phyloP scores from a whole-genome alignment of 2,888 invertebrate genomes.

The Serripes groenlandicus region DNA sequence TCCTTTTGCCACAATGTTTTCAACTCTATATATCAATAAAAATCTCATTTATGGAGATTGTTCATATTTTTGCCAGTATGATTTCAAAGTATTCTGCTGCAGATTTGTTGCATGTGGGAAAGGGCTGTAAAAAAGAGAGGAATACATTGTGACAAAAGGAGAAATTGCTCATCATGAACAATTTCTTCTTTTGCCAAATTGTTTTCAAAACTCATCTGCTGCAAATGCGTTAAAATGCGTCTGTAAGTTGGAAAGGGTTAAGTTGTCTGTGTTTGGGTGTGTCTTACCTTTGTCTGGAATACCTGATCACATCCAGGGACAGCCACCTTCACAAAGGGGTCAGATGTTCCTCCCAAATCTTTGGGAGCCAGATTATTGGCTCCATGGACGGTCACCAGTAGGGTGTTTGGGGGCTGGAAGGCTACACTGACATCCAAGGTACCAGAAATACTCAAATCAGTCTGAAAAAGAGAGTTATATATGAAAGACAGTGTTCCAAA shows the following conservation, averaged over 20 bases:
- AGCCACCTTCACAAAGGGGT: slow-evolving; percentile 81
- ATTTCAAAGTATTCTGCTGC: too few species aligned
- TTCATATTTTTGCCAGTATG: too few species aligned
- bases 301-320: slow-evolving; percentile 78
- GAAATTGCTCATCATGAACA: neutral
- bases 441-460: slow-evolving; percentile 80
- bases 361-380: slow-evolving; percentile 75
- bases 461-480: slow-evolving; percentile 73
- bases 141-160: neutral
- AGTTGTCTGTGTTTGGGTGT: too few species aligned
- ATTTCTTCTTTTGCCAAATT: neutral
- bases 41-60: too few species aligned
- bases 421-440: slow-evolving; percentile 78
- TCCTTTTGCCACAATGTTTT: too few species aligned
- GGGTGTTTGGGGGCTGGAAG: slow-evolving; percentile 74
- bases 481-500: too few species aligned
- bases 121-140: too few species aligned
- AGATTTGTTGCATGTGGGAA: too few species aligned
- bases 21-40: too few species aligned
- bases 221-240: neutral
- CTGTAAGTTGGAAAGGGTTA: neutral
- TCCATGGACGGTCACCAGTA: slow-evolving; percentile 79
- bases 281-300: slow-evolving; percentile 77
- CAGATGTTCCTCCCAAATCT: slow-evolving; percentile 71
- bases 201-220: neutral